Conservation (phyloP, 2,888 invertebrate genomes). For the Eupithecia vulgata region DNA sequence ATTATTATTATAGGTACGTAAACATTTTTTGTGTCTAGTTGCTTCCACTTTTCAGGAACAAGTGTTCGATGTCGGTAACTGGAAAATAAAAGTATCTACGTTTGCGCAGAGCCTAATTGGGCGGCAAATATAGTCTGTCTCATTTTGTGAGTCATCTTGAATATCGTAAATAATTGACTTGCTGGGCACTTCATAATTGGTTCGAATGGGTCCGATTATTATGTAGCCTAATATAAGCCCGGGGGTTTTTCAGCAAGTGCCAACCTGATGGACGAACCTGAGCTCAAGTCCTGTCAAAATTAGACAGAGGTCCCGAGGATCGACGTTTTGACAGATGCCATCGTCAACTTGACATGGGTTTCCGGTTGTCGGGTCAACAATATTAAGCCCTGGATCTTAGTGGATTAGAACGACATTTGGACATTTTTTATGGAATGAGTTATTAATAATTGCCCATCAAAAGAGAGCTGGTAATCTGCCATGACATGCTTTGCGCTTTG, state of each 20-base stretch:
- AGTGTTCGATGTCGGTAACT: too few relatives aligned
- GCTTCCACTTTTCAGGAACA: too few relatives aligned
- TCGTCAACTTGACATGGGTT: conserved; percentile 32
- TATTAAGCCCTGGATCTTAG: conserved; percentile 11
- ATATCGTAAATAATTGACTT: neutral
- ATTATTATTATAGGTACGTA: too few relatives aligned
- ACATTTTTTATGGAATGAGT: neutral
- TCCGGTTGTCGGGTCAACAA: conserved; percentile 17
- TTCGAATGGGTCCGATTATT: neutral
- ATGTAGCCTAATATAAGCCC: neutral
- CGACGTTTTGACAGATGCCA: conserved; percentile 39
- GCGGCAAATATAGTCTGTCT: neutral
- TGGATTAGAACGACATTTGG: conserved; percentile 6
- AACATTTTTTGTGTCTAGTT: too few relatives aligned
- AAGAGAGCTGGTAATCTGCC: neutral
- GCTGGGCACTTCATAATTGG: neutral
- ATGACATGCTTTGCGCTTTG: neutral
- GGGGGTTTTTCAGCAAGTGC: neutral
- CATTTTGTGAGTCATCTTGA: neutral
- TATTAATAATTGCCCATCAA: neutral
- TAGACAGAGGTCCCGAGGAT: conserved; percentile 39
- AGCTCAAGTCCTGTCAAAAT: conserved; percentile 22
- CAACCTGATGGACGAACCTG: neutral
- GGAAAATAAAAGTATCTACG: too few relatives aligned
- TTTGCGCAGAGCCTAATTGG: too few relatives aligned